Evolutionary conservation across 2,797 vertebrate genomes (phyloP).

Genomic region (Pangasius macronema): DNA sequence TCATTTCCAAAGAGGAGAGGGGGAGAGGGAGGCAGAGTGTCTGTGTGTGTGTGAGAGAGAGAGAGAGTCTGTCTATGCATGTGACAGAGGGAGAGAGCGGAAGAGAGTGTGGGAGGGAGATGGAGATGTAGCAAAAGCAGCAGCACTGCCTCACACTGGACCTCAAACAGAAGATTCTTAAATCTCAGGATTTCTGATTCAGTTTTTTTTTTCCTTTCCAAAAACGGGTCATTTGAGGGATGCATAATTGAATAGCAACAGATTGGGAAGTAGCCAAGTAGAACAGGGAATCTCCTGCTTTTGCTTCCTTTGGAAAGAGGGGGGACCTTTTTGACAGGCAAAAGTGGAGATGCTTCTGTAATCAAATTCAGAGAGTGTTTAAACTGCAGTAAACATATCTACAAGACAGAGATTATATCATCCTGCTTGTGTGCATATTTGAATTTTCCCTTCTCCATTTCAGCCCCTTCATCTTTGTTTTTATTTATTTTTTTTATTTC

Average conservation of each 20-base stretch:
- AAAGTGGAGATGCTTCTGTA: slow-evolving; percentile 56
- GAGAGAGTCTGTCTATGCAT: slow-evolving; percentile 27
- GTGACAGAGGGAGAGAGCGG: slow-evolving; percentile 43
- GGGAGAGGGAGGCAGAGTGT: slow-evolving; percentile 10
- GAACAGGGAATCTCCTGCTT: slow-evolving; percentile 36
- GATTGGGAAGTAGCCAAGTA: slow-evolving; percentile 14
- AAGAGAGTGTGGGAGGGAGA: slow-evolving; percentile 50
- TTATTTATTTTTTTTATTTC: background rate
- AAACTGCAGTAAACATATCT: slow-evolving; percentile 41
- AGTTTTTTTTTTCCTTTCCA: background rate
- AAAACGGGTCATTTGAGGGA: slow-evolving; percentile 22
- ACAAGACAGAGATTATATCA: slow-evolving; percentile 35
- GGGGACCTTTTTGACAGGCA: slow-evolving; percentile 41
- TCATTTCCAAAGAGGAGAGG: slow-evolving; percentile 46
- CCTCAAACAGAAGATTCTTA: slow-evolving; percentile 35
- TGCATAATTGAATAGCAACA: slow-evolving; percentile 33
- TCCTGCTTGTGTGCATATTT: slow-evolving; percentile 48
- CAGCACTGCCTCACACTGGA: slow-evolving; percentile 35
- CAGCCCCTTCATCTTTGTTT: background rate
- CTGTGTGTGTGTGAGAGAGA: background rate
- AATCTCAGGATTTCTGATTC: slow-evolving; percentile 40
- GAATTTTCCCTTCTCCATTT: slow-evolving; percentile 25
- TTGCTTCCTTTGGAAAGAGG: slow-evolving; percentile 20
- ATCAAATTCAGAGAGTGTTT: slow-evolving; percentile 57
- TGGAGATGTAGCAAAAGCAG: slow-evolving; percentile 39